Conservation (phyloP, 30 jellyfish, hydroid and myxozoan species). For the Cassiopea andromeda region DNA sequence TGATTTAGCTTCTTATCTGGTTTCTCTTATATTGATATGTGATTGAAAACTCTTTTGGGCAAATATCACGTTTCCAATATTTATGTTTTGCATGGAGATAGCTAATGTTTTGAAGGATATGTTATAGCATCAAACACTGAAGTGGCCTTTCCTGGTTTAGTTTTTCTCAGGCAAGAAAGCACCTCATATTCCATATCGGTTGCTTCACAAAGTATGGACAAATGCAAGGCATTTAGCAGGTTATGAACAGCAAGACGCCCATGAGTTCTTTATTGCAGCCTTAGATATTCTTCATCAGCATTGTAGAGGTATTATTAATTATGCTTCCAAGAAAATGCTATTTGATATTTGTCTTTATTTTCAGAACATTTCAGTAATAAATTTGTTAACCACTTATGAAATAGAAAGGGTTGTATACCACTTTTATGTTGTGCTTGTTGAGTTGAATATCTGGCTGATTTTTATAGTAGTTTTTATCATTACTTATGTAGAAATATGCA, state of each 20-base stretch:
- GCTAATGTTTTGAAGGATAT: neutral
- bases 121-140: neutral
- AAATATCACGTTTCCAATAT: too few species aligned
- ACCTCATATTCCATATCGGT: slow-evolving; percentile 88
- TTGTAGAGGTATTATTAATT: slow-evolving; percentile 60
- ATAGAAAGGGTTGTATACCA: neutral
- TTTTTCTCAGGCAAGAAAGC: slow-evolving; percentile 91
- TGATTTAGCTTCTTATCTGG: too few species aligned
- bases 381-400: neutral
- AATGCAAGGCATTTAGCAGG: slow-evolving; percentile 97
- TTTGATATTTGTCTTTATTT: too few species aligned
- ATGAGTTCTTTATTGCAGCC: slow-evolving; percentile 93
- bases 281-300: slow-evolving; percentile 91
- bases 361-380: neutral
- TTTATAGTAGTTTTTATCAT: too few species aligned
- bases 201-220: slow-evolving; percentile 95
- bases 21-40: too few species aligned
- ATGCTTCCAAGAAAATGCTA: neutral
- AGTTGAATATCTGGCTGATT: too few species aligned
- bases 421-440: too few species aligned
- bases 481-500: too few species aligned
- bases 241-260: slow-evolving; percentile 97
- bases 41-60: too few species aligned
- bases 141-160: slow-evolving; percentile 24
- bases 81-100: too few species aligned